Evolutionary conservation across 2,888 invertebrate genomes (phyloP).

Genomic region (Cephus pygmeus): DNA sequence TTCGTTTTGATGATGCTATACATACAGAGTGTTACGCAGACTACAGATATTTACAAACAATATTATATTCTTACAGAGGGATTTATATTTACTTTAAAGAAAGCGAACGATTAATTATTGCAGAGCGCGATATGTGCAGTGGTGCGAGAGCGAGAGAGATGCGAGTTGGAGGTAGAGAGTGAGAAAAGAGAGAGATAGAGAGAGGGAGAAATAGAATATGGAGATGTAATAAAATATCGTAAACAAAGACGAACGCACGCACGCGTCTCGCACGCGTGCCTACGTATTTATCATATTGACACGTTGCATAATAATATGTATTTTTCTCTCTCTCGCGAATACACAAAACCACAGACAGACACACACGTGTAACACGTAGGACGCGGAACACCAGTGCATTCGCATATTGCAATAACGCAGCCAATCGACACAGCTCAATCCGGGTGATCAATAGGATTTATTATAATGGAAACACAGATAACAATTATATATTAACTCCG

Average conservation of each 20-base stretch:
- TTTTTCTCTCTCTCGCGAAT: constrained; percentile 47
- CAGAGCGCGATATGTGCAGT: constrained; percentile 59
- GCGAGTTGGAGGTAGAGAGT: constrained; percentile 9
- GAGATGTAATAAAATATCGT: neutral
- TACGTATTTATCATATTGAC: neutral
- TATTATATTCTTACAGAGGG: constrained; percentile 67
- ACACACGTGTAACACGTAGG: neutral
- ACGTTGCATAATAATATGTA: constrained; percentile 52
- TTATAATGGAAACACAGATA: constrained; percentile 43
- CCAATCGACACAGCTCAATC: constrained; percentile 61
- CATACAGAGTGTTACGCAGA: constrained; percentile 63
- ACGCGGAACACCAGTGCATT: constrained; percentile 29
- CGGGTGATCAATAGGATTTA: constrained; percentile 60
- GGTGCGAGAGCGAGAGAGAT: neutral
- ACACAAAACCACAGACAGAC: neutral
- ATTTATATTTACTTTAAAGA: constrained; percentile 65
- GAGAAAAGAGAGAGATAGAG: constrained; percentile 12
- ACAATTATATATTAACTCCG: constrained; percentile 3
- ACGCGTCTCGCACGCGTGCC: neutral
- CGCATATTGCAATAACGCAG: constrained; percentile 61
- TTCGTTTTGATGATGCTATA: constrained; percentile 67
- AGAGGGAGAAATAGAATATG: neutral
- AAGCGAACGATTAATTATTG: constrained; percentile 46
- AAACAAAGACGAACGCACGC: neutral
- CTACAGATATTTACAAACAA: constrained; percentile 67